A percentile compares a stretch with the other conserved stretches of the same genome.
phyloP scores from a whole-genome alignment of 2,888 invertebrate species.

The Xanthia icteritia region DNA sequence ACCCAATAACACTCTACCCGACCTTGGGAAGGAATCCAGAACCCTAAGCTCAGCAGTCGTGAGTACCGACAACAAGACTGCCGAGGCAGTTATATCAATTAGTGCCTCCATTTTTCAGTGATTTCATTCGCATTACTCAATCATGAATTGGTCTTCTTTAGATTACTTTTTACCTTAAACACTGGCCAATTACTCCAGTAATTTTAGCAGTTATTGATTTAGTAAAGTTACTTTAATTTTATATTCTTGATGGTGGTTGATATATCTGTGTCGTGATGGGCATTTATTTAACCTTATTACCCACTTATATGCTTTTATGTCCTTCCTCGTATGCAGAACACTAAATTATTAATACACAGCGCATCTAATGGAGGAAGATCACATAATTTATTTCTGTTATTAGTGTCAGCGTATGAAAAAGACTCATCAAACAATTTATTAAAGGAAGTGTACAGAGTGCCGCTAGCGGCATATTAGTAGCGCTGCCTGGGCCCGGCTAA shows the following conservation, averaged over 20 bases:
- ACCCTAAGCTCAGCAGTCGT: not conserved
- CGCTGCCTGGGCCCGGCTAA: too few relatives aligned
- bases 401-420: not conserved
- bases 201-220: constrained; percentile 31
- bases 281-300: not conserved
- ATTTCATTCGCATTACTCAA: not conserved
- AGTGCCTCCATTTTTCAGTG: not conserved
- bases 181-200: not conserved
- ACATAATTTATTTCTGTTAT: not conserved
- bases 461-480: too few relatives aligned
- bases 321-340: not conserved
- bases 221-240: constrained; percentile 10
- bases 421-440: not conserved
- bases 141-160: not conserved
- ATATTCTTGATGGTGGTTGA: constrained; percentile 19
- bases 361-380: not conserved
- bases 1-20: not conserved
- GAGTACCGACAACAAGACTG: not conserved
- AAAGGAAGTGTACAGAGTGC: too few relatives aligned
- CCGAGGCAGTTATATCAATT: not conserved
- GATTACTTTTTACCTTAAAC: not conserved
- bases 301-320: not conserved
- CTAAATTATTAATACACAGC: not conserved
- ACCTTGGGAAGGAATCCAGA: not conserved
- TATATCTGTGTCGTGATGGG: not conserved